Percentiles rank a stretch among this genome's conserved stretches.
These are phyloP conservation scores for Lasioglossum pauxillum DNA, from an alignment of 2,888 invertebrate species.

Conservation along the genomic window DNA sequence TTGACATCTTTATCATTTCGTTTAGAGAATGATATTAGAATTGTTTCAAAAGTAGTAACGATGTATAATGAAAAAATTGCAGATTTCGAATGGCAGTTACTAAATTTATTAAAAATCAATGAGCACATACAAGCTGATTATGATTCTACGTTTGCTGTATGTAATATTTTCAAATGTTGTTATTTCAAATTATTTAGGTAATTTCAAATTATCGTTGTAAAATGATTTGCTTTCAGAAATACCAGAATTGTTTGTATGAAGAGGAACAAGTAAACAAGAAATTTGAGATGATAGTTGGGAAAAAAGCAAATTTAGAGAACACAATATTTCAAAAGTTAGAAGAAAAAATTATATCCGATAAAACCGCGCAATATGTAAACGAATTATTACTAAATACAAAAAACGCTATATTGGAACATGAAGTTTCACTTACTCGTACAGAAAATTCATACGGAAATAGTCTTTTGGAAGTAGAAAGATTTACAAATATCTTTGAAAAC, in stretches of 20 bases:
- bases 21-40: constrained; percentile 86
- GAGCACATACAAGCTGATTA: constrained; percentile 88
- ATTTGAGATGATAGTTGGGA: constrained; percentile 85
- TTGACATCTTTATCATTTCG: constrained; percentile 87
- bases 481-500: constrained; percentile 74
- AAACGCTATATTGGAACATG: constrained; percentile 85
- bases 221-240: constrained; percentile 83
- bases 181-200: too few relatives aligned
- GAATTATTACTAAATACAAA: constrained; percentile 85
- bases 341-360: constrained; percentile 89
- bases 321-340: constrained; percentile 88
- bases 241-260: constrained; percentile 84
- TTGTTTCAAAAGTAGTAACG: constrained; percentile 81
- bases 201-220: not conserved
- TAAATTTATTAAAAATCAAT: constrained; percentile 86
- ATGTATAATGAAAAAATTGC: constrained; percentile 86
- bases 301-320: constrained; percentile 88
- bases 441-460: constrained; percentile 87
- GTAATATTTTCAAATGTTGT: constrained; percentile 28
- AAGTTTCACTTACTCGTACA: constrained; percentile 85
- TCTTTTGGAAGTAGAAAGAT: constrained; percentile 87
- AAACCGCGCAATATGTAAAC: constrained; percentile 86
- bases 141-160: constrained; percentile 79
- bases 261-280: constrained; percentile 84
- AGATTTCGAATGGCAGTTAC: constrained; percentile 86